Percentiles rank a stretch among this genome's conserved stretches.
These are phyloP conservation scores for Halcyon smyrnensis DNA, from an alignment of 2,797 vertebrate species.

Conservation along the genomic window DNA sequence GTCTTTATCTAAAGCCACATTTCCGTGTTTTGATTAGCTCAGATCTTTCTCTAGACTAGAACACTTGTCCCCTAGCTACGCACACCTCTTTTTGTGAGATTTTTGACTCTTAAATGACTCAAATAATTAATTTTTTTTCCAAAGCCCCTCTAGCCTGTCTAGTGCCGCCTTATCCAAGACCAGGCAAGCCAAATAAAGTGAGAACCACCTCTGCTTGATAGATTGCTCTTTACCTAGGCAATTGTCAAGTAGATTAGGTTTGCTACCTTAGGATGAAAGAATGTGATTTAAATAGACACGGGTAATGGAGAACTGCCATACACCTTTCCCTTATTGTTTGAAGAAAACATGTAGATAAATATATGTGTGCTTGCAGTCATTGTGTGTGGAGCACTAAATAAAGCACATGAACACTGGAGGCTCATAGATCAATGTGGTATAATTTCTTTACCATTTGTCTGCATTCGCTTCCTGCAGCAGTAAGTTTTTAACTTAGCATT, in stretches of 20 bases:
- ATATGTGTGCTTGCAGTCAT: neutral
- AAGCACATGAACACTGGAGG: neutral
- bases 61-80: neutral
- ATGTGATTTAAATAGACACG: neutral
- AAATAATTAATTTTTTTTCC: neutral
- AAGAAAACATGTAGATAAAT: neutral
- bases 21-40: neutral
- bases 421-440: neutral
- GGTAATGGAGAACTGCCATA: neutral
- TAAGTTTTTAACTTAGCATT: neutral
- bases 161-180: neutral
- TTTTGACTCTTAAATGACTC: neutral
- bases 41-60: neutral
- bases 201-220: neutral
- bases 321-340: neutral
- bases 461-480: neutral
- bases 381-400: neutral
- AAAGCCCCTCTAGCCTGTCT: neutral
- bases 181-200: neutral
- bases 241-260: neutral
- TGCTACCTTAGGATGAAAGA: neutral
- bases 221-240: neutral
- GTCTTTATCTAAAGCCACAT: neutral
- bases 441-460: neutral
- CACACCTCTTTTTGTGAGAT: neutral